Base-by-base conservation (phyloP, 2,113 vertebrate species). In the Macquaria ambigua region DNA sequence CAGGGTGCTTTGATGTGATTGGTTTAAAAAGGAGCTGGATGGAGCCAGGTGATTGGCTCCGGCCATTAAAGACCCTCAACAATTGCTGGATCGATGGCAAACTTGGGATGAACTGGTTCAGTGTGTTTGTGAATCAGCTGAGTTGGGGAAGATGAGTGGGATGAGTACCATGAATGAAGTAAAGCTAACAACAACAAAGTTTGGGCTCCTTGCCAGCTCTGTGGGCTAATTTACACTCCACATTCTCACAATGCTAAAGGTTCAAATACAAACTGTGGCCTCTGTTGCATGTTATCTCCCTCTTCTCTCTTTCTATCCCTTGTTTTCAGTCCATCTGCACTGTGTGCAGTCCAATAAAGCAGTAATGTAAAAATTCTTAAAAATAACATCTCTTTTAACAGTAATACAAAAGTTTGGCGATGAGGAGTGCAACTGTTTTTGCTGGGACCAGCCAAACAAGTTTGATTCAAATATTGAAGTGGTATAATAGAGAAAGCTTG, bases 381-480 rank as follows among this genome's bases (percentile, higher is more conserved):
- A 90, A 93, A 89, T 85, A 90, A 92, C 46, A 62, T 76, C 84
- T 90, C 75, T 63, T 8, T 72, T 67, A 69, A 87, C 88, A 87
- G 73, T 41, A 52, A 80, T 87, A 90, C 53, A 91, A 91, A 93
- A 81, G 82, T 89, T 90, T 92, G 91, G 91, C 87, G 76, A 90
- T 73, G 81, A 92, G 28, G 61, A 85, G 64, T 31, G 79, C 9
- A 82, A 56, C 28, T 0, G 25, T 71, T 81, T 83, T 91, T 93
- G 73, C 88, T 93, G 91, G 93, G 90, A 94, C 93, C 93, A 94
- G 93, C 93, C 94, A 87, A 90, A 92, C 92, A 90, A 88, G 66
- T 89, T 52, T 81, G 88, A 90, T 85, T 90, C 79, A 68, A 69
- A 89, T 77, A 58, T 28, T 70, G 74, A 71, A 89, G 74, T 72